Base-by-base conservation (phyloP, 2,888 invertebrate genomes). In the Thereva nobilitata region DNA sequence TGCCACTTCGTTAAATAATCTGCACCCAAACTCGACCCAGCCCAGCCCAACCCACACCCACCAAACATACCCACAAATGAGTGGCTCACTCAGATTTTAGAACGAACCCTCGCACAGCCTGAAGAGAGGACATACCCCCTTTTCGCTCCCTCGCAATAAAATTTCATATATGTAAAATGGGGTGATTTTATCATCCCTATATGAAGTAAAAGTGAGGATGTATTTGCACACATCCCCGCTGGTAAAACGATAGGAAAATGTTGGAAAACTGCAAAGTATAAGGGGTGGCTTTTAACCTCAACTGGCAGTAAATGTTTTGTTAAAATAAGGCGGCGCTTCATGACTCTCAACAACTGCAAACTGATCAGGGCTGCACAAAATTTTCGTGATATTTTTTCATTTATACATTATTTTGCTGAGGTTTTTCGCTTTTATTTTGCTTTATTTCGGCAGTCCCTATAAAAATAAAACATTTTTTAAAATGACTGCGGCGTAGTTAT, bases 41-140 rank as follows among this genome's bases (percentile, higher is more conserved):
- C 23, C 23, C 23, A 23, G 23, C 23, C 2, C 23, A 23, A 10
- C 59, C n/a, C 55, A 47, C 59, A 59, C 47, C 49, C 47, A 10
- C 59, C 59, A 38, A 47, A 8, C 59, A 47, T 38, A 47, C 10
- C 59, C 59, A 49, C 59, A 59, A 59, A 59, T 59, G 59, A 59
- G 59, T 59, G 59, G 59, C 47, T 59, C 47, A 37, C 59, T 59
- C 49, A 47, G 59, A 59, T 59, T 59, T 59, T 59, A 56, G 56
- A 34, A 45, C 44, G 56, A 44, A 23, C 55, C 9, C 23, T 23
- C 23, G 23, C 23, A 23, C 23, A 23, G 23, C 23, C 23, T 23
- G 23, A 4, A 47, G 47, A 47, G 47, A 9, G n/a, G n/a, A 12
- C 9, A 47, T 12, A 47, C n/a, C 47, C 47, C 47, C 6, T 47